Conservation (phyloP, 2,797 vertebrate species). For the Neolamprologus multifasciatus region DNA sequence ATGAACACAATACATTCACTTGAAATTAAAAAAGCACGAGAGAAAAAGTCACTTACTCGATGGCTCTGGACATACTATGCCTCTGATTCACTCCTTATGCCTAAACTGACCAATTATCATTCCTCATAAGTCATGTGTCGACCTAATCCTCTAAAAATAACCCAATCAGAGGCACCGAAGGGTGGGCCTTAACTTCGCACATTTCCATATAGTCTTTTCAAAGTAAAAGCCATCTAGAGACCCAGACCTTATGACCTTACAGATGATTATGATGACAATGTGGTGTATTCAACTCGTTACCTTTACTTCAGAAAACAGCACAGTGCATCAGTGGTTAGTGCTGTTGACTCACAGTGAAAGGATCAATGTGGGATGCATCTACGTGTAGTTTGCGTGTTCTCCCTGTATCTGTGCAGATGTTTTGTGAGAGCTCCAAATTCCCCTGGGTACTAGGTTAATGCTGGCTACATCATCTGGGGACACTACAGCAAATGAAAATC, state of each 20-base stretch:
- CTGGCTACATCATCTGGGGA: background rate
- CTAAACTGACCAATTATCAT: background rate
- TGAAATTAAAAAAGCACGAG: background rate
- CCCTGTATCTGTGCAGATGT: background rate
- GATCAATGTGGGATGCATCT: background rate
- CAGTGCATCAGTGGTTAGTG: background rate
- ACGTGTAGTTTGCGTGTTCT: background rate
- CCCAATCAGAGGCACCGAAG: background rate
- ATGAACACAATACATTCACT: background rate
- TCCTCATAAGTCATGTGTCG: background rate
- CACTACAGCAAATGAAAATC: background rate
- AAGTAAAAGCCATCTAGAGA: background rate
- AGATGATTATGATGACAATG: background rate
- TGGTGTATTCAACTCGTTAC: background rate
- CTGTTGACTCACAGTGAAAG: background rate
- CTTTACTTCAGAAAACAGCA: background rate
- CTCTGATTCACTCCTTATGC: background rate
- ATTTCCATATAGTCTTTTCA: background rate
- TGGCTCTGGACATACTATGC: background rate
- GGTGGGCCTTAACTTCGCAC: background rate
- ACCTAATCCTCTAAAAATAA: background rate
- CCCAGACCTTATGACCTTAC: background rate
- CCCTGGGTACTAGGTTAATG: background rate
- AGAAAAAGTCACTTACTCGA: background rate
- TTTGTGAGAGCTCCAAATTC: background rate